A percentile compares a stretch with the other conserved stretches of the same genome.
phyloP scores from a whole-genome alignment of 2,113 vertebrate genomes.

The Emydura subglobosa region DNA sequence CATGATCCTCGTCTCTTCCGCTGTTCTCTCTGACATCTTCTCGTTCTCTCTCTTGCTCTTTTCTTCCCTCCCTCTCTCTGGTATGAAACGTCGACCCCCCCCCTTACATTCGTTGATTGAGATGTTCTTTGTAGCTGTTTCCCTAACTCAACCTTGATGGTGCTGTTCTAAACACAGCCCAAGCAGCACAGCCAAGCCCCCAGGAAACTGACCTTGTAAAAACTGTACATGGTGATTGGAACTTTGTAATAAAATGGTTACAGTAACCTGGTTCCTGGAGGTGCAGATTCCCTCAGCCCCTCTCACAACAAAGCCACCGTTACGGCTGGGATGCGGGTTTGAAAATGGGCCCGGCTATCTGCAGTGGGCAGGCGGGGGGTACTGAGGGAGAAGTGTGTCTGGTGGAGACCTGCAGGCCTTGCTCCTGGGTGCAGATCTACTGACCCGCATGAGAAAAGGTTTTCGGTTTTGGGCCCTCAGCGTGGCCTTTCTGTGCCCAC shows the following conservation, averaged over 20 bases:
- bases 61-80: background rate
- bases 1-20: background rate
- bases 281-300: rapidly evolving
- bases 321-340: background rate
- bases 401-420: background rate
- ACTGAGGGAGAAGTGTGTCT: background rate
- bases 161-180: conserved; percentile 36
- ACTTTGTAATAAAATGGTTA: conserved; percentile 78
- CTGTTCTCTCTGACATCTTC: background rate
- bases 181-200: conserved; percentile 45
- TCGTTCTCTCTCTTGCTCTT: background rate
- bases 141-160: conserved; percentile 40
- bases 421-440: background rate
- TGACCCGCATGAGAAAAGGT: too few relatives aligned
- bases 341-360: background rate
- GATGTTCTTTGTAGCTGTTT: conserved; percentile 50
- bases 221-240: conserved; percentile 79
- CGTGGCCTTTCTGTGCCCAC: background rate
- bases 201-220: conserved; percentile 72
- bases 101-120: conserved; percentile 60
- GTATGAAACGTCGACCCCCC: conserved; percentile 30
- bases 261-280: background rate
- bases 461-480: background rate
- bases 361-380: background rate
- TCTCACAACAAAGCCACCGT: background rate